phyloP scores from a whole-genome alignment of 2,797 vertebrate species.

The Paramormyrops hopkinsi region DNA sequence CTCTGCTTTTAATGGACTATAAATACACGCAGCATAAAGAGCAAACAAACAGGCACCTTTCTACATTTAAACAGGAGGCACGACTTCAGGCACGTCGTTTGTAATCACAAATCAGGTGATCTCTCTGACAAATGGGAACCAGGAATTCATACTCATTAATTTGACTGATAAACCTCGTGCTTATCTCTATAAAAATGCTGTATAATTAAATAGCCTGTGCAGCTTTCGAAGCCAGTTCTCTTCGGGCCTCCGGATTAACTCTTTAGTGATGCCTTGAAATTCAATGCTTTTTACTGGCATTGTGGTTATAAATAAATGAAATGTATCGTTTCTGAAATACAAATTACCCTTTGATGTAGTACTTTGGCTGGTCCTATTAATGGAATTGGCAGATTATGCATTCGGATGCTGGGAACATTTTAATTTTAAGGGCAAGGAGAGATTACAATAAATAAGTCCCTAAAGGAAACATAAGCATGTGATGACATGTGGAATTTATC shows the following conservation, averaged over 20 bases:
- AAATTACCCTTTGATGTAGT: not conserved
- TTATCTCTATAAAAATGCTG: slow-evolving; percentile 1
- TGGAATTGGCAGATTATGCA: not conserved
- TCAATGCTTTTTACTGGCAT: not conserved
- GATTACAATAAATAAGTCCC: not conserved
- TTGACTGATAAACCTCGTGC: not conserved
- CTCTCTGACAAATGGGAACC: not conserved
- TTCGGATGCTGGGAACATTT: not conserved
- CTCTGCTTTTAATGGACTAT: not conserved
- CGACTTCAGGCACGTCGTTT: not conserved
- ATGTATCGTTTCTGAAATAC: not conserved
- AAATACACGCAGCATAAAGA: not conserved
- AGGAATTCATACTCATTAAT: not conserved
- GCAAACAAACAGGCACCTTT: not conserved
- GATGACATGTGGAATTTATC: not conserved
- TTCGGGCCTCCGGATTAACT: not conserved
- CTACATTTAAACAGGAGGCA: not conserved
- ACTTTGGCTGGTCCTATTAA: not conserved
- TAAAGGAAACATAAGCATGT: not conserved
- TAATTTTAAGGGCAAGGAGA: not conserved
- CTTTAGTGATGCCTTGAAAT: not conserved
- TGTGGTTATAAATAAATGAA: not conserved
- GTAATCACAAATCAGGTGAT: not conserved
- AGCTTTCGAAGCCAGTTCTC: not conserved
- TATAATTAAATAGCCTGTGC: not conserved